These are phyloP conservation scores for Drosophila arawakana DNA, from an alignment of 1,140 invertebrate species.

Conservation along the genomic window DNA sequence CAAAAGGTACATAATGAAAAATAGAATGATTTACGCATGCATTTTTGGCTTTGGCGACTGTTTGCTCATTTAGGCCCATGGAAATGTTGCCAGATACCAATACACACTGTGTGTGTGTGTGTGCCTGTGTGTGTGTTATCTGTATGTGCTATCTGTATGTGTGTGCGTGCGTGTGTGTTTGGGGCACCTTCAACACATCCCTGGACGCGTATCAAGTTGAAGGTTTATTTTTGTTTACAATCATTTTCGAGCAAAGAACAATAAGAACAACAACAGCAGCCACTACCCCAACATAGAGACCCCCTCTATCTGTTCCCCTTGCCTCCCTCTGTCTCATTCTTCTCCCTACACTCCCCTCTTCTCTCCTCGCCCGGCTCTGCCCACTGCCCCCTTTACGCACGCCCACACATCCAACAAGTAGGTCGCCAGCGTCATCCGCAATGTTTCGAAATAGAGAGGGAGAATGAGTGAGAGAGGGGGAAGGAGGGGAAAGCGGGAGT, in stretches of 20 bases:
- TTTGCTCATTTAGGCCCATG: neutral
- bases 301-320: too few species aligned
- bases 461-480: constrained; percentile 25
- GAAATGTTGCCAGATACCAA: constrained; percentile 5
- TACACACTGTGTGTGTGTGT: neutral
- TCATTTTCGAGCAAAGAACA: constrained; percentile 59
- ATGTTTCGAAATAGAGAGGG: constrained; percentile 71
- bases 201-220: constrained; percentile 84
- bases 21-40: constrained; percentile 34
- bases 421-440: constrained; percentile 62
- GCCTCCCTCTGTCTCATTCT: neutral
- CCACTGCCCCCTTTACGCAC: constrained; percentile 6
- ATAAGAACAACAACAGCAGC: constrained; percentile 40
- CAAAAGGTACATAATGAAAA: constrained; percentile 51
- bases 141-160: constrained; percentile 31
- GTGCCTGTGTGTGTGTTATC: neutral
- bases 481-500: neutral
- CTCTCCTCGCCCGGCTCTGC: neutral
- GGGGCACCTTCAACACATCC: constrained; percentile 80
- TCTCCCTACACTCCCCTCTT: neutral
- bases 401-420: constrained; percentile 76
- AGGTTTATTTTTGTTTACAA: constrained; percentile 84
- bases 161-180: constrained; percentile 27
- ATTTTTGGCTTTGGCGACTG: neutral
- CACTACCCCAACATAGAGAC: constrained; percentile 34